Evolutionary conservation across 2,113 vertebrate genomes (phyloP), one percentile per base, ranked within the genome.

Genomic region (Menidia beryllina): DNA sequence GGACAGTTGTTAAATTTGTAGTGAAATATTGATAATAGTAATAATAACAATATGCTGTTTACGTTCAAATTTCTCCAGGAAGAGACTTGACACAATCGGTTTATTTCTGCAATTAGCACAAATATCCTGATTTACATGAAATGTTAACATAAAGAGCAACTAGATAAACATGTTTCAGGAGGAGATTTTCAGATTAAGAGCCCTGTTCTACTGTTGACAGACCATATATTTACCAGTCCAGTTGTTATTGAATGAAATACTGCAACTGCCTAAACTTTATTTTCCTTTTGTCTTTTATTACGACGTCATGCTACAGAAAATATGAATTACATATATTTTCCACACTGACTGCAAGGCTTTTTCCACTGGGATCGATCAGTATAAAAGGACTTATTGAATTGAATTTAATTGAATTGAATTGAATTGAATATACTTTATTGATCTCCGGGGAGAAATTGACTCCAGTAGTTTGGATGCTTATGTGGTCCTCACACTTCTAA

Each of bases 1-100:
- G 14, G 30, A 23, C 56, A 30, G 41, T 55, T 36, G 7, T n/a
- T 12, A 30, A 10, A 53, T 24, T 59, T 21, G 25, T 70, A 30
- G 36, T 45, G 60, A 13, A 51, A 43, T 38, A 24, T 30, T 57
- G 9, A 64, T 24, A 58, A n/a, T n/a, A 52, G 2, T 53, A 52
- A 17, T n/a, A n/a, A n/a, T n/a, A 58, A 75, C 12, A 27, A 30
- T 19, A 30, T 25, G 3, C 39, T 34, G 45, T 21, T 48, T 54
- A 41, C 38, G 58, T 6, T 38, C n/a, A 45, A 43, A 3, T 55
- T 15, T 26, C 21, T 15, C 10, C 19, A 15, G 20, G 8, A 48
- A 26, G 2, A 20, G 11, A 11, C 23, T 26, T 30, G 39, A 67
- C 39, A 23, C n/a, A 47, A 53, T 43, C 39, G 54, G 17, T 26